phyloP scores from a whole-genome alignment of 1,140 invertebrate species.

The Nephotettix cincticeps region DNA sequence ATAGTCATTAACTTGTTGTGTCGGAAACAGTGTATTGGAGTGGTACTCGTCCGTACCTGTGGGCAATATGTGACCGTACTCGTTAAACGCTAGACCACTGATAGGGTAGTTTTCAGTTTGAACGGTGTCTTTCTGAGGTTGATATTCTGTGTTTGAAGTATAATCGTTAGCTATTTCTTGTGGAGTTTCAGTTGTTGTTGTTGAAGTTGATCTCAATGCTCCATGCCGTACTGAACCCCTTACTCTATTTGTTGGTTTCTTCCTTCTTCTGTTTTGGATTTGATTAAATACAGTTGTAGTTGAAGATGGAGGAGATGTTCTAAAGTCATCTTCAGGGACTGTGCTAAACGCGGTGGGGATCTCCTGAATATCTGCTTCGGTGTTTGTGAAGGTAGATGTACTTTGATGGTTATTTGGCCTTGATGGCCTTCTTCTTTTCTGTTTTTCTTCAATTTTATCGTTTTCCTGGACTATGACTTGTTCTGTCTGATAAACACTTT shows the following conservation, averaged over 20 bases:
- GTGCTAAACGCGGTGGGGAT: slow-evolving; percentile 14
- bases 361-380: slow-evolving; percentile 24
- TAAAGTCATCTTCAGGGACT: slow-evolving; percentile 16
- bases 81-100: slow-evolving; percentile 5
- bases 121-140: neutral
- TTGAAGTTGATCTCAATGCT: neutral
- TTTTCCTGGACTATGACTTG: neutral
- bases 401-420: slow-evolving; percentile 18
- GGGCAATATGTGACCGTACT: slow-evolving; percentile 13
- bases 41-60: neutral
- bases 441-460: slow-evolving; percentile 13
- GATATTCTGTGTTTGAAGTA: neutral
- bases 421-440: slow-evolving; percentile 15
- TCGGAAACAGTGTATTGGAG: slow-evolving; percentile 11
- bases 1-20: neutral
- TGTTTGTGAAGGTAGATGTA: slow-evolving; percentile 27
- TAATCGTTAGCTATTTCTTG: neutral
- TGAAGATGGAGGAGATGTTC: neutral
- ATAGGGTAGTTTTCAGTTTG: slow-evolving; percentile 5
- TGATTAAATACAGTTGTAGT: slow-evolving; percentile 16
- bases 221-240: neutral
- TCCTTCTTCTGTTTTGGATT: neutral
- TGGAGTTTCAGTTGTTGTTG: neutral
- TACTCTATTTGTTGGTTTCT: slow-evolving; percentile 2
- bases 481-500: neutral